These are phyloP conservation scores for Vanacampus margaritifer DNA, from an alignment of 2,113 vertebrate species.

Conservation along the genomic window DNA sequence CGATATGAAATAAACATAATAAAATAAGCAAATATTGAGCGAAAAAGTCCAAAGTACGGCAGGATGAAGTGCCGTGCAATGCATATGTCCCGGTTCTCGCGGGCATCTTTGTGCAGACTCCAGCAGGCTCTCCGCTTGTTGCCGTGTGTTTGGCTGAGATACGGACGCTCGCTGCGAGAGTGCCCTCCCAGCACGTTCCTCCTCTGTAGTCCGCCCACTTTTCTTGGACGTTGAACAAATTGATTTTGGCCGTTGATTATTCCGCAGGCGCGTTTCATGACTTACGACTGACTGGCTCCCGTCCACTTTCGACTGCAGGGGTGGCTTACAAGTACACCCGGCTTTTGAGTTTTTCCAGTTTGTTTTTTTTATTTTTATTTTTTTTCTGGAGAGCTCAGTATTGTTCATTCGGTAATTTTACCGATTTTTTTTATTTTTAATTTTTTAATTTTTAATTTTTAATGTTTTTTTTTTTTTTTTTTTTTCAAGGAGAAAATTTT, in stretches of 20 bases:
- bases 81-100: conserved; percentile 36
- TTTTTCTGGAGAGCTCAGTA: too few relatives aligned
- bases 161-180: conserved; percentile 35
- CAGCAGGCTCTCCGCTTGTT: conserved; percentile 30
- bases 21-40: conserved; percentile 10
- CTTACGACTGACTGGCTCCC: conserved; percentile 44
- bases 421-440: too few relatives aligned
- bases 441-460: too few relatives aligned
- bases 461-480: too few relatives aligned
- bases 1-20: background rate
- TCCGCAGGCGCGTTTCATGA: conserved; percentile 51
- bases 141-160: conserved; percentile 62
- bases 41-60: background rate
- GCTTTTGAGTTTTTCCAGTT: background rate
- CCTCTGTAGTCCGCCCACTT: conserved; percentile 54
- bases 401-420: too few relatives aligned
- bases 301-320: conserved; percentile 25
- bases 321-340: background rate
- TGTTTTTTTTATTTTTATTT: too few relatives aligned
- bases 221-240: conserved; percentile 61
- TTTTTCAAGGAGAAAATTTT: too few relatives aligned
- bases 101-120: conserved; percentile 39
- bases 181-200: conserved; percentile 54
- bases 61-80: background rate
- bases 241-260: conserved; percentile 58